phyloP scores from a whole-genome alignment of 1,140 invertebrate species.

The Antheraea mylitta region DNA sequence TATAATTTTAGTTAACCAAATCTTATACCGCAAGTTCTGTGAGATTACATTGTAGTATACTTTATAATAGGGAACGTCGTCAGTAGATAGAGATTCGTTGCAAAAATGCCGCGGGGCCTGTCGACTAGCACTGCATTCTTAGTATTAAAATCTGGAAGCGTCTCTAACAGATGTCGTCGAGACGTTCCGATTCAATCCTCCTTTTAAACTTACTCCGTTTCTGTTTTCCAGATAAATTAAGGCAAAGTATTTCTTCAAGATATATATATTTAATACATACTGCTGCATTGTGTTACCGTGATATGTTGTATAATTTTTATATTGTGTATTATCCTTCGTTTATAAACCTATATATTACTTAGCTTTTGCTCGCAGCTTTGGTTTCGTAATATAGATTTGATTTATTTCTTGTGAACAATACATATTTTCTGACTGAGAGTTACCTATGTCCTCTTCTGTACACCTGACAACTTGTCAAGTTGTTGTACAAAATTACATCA shows the following conservation, averaged over 20 bases:
- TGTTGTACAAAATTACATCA: too few relatives aligned
- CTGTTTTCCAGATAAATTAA: conserved; percentile 37
- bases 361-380: too few relatives aligned
- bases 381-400: too few relatives aligned
- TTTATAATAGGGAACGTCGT: neutral
- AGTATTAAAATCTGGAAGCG: conserved; percentile 45
- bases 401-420: too few relatives aligned
- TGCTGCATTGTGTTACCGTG: neutral
- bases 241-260: conserved; percentile 3
- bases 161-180: conserved; percentile 38
- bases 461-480: too few relatives aligned
- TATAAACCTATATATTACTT: too few relatives aligned
- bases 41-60: conserved; percentile 7
- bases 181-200: conserved; percentile 38
- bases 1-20: neutral
- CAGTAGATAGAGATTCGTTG: neutral
- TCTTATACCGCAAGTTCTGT: neutral
- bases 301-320: too few relatives aligned
- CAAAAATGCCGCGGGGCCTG: conserved; percentile 23
- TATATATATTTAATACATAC: neutral
- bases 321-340: too few relatives aligned
- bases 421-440: too few relatives aligned
- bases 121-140: conserved; percentile 26
- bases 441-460: too few relatives aligned
- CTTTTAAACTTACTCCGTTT: conserved; percentile 39